Evolutionary conservation across 2,797 vertebrate species (phyloP), one percentile per base, ranked within the genome.

Genomic region (Parauchenoglanis ngamensis): DNA sequence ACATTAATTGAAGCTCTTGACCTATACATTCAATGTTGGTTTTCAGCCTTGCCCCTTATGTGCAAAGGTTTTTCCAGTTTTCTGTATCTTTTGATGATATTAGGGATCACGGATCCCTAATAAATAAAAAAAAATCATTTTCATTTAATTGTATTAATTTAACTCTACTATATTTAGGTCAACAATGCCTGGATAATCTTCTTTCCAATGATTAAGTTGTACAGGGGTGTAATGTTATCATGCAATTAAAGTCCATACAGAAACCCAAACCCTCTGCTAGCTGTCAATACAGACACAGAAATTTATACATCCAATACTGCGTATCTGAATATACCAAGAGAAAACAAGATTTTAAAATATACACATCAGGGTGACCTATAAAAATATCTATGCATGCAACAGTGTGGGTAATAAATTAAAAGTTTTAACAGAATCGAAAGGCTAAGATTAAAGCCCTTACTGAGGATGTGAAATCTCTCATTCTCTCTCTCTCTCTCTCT

Each of bases 101-200:
- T 49, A 49, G 35, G 35, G 35, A 35, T 35, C 35, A 35, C 35
- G 35, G 35, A 35, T 35, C 35, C 35, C 35, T 35, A 35, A 35
- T 35, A 35, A 35, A 31, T 31, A 31, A 35, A 35, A 35, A 2
- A 35, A 35, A 35, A 35, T 35, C 93, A 92, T 93, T 93, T 94
- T 95, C 93, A 93, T 93, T 91, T 92, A 93, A 93, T 94, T 94
- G 95, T 92, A 94, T 92, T 94, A 94, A 95, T 95, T 96, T 95
- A 95, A 89, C 93, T 95, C 89, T 92, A 91, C 91, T 90, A 92
- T 93, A 93, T 92, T 94, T 92, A 91, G 94, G 91, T 94, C 94
- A 94, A 94, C 94, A 95, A 94, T 94, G 91, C 89, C 91, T 88
- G 93, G 94, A 95, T 95, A 94, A 95, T 92, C 89, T 84, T 89